Evolutionary conservation across 2,113 vertebrate species (phyloP).

Genomic region (Phocoena phocoena): DNA sequence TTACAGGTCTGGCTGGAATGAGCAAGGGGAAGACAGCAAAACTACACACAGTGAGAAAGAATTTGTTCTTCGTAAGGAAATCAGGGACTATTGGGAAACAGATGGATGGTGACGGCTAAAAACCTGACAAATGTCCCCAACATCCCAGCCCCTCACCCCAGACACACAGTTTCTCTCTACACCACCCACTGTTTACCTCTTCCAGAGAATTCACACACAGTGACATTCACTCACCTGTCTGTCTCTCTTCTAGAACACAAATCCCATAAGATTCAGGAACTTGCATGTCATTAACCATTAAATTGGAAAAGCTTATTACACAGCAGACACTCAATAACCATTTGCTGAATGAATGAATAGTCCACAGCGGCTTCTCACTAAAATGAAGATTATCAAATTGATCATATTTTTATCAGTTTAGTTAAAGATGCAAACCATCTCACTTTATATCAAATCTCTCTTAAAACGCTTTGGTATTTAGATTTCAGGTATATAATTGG

Average conservation of each 20-base stretch:
- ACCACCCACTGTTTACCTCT: background rate
- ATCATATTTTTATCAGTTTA: background rate
- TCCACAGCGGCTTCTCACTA: background rate
- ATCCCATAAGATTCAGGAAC: fast-evolving
- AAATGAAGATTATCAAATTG: background rate
- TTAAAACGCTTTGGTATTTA: background rate
- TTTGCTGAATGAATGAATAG: background rate
- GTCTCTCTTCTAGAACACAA: background rate
- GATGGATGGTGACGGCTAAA: fast-evolving
- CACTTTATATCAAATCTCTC: background rate
- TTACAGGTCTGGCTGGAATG: background rate
- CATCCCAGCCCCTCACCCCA: background rate
- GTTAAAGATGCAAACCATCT: background rate
- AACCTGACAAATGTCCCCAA: background rate
- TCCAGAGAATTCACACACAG: background rate
- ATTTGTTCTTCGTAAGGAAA: background rate
- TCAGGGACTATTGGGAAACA: background rate
- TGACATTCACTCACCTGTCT: background rate
- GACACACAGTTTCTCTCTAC: background rate
- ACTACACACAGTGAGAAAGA: background rate
- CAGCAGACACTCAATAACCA: background rate
- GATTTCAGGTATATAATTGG: background rate
- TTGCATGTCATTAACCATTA: fast-evolving
- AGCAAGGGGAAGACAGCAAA: background rate
- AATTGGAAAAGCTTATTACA: background rate